Base-by-base conservation (phyloP, 2,888 invertebrate genomes). In the Neoscelio sp. region DNA sequence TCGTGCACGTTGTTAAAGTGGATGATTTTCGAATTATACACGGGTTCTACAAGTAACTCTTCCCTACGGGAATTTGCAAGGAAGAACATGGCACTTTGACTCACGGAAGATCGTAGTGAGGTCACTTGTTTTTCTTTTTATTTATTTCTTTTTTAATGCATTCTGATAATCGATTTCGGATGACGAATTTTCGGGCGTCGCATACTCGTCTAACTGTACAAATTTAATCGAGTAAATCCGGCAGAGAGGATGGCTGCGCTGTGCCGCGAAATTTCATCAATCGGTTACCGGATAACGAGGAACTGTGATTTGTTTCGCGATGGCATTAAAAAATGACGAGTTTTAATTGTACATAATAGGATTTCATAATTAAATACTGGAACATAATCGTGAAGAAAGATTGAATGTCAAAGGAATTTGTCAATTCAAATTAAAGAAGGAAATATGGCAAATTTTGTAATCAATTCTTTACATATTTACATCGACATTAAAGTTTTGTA, bases 151-250 rank as follows among this genome's bases (percentile, higher is more conserved):
- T 60, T 28, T 18, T n/a, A 15, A 20, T 12, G 42, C 54, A 20
- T 15, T 38, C 12, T 12, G 28, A 42, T 18, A 46, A 44, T 7
- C 23, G 8, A 33, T 12, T 28, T 15, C 12, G n/a, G n/a, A n/a
- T 40, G 23, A n/a, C 15, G 4, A 68, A 35, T 56, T 26, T 17
- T 50, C 38, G 65, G 60, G 73, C 68, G 80, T 77, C 56, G 84
- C 85, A 83, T 85, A 88, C 87, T 89, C 88, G 60, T 89, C 89
- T 86, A 79, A 82, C 81, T 73, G 84, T 81, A 79, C 82, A 89
- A 89, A 89, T 89, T 89, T 89, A 89, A 86, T 78, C 62, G 46
- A 80, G 82, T 88, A 88, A 89, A 89, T 86, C 83, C 82, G 86
- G 87, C 83, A 88, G 89, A 89, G 88, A 88, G 89, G 87, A 87